Conservation (phyloP, 2,113 vertebrate genomes). For the Cyanoderma ruficeps region DNA sequence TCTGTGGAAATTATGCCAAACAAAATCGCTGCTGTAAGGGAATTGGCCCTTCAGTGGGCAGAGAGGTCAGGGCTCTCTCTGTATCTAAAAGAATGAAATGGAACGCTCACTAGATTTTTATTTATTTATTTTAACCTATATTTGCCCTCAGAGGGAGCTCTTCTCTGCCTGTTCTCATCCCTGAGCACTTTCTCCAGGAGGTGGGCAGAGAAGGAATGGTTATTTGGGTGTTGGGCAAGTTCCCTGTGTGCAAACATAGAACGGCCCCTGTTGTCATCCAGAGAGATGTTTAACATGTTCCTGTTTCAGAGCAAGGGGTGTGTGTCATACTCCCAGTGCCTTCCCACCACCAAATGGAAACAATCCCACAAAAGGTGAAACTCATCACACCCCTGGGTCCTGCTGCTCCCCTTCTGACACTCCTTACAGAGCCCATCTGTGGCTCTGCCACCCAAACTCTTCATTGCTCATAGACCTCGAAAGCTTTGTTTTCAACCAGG, state of each 20-base stretch:
- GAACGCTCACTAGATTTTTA: not conserved
- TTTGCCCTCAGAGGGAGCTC: not conserved
- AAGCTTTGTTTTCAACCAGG: not conserved
- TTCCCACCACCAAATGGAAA: not conserved
- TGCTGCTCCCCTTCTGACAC: not conserved
- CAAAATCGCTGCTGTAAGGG: not conserved
- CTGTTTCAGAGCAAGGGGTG: not conserved
- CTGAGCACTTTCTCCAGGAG: not conserved
- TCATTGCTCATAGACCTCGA: not conserved
- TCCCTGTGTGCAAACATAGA: not conserved
- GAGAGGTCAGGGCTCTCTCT: not conserved
- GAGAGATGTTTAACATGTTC: not conserved
- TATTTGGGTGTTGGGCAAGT: not conserved
- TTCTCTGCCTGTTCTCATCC: not conserved
- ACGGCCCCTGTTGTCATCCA: not conserved
- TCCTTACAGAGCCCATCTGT: not conserved
- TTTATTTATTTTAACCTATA: not conserved
- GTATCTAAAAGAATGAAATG: not conserved
- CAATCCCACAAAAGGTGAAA: not conserved
- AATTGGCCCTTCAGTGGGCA: not conserved
- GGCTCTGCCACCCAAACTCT: not conserved
- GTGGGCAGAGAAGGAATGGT: not conserved
- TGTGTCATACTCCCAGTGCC: fast-evolving
- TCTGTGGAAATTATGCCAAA: not conserved
- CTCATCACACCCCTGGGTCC: not conserved